A percentile compares a stretch with the other conserved stretches of the same genome.
Evolutionary conservation across 2,797 vertebrate species (phyloP).

Genomic region (Sebastes hopkinsi): DNA sequence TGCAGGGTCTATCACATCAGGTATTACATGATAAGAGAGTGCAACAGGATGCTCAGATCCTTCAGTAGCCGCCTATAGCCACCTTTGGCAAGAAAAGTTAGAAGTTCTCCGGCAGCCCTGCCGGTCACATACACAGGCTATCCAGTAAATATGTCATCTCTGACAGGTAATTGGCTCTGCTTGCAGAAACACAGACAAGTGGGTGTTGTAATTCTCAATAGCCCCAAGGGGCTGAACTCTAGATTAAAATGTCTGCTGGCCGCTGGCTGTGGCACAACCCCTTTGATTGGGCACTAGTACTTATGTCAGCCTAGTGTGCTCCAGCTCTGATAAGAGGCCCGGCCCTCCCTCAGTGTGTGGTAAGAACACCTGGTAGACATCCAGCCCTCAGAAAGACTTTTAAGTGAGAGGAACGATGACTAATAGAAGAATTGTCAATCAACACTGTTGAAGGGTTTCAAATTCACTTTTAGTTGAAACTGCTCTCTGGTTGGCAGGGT

Average conservation of each 20-base stretch:
- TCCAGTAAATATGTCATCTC: conserved; percentile 66
- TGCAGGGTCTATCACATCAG: conserved; percentile 44
- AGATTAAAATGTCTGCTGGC: conserved; percentile 56
- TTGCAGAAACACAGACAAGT: conserved; percentile 58
- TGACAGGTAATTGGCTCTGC: conserved; percentile 65
- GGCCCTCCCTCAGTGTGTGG: conserved; percentile 26
- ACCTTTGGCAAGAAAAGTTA: conserved; percentile 31
- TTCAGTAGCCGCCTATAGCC: conserved; percentile 26
- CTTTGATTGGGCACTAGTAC: conserved; percentile 56
- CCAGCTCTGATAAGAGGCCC: conserved; percentile 21
- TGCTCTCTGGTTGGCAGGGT: not conserved
- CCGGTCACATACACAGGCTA: conserved; percentile 32
- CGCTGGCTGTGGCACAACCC: conserved; percentile 29
- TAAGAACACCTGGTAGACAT: conserved; percentile 38
- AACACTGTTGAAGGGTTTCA: not conserved
- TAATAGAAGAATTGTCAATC: not conserved
- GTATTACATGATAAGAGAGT: conserved; percentile 55
- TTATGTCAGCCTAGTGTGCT: conserved; percentile 5
- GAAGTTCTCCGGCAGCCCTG: conserved; percentile 42
- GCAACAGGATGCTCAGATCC: conserved; percentile 40
- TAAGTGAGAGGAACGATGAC: not conserved
- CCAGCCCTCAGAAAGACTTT: not conserved
- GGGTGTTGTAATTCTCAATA: conserved; percentile 61
- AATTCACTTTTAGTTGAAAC: not conserved
- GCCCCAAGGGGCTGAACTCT: conserved; percentile 42